Percentiles rank a stretch among this genome's conserved stretches.
Conservation (phyloP, 2,888 invertebrate genomes). For the Coronaproctus castanopsis region DNA sequence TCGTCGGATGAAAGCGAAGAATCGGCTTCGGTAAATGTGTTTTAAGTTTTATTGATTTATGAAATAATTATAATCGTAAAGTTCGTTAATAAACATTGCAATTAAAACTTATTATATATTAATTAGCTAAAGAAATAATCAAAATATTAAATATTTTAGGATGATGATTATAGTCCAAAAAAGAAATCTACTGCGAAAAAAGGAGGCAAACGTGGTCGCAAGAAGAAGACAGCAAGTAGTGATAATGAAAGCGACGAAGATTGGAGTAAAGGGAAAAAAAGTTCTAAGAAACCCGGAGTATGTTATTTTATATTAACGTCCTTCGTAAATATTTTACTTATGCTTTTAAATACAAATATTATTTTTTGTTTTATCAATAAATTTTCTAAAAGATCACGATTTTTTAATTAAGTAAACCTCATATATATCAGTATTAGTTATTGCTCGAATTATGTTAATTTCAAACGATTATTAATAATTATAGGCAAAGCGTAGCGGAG, state of each 20-base stretch:
- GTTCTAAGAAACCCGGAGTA: conserved; percentile 17
- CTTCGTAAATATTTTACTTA: not conserved
- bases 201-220: conserved; percentile 18
- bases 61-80: not conserved
- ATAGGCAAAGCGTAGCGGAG: conserved; percentile 17
- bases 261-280: conserved; percentile 40
- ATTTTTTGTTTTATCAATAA: not conserved
- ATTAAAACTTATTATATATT: too few relatives aligned
- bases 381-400: not conserved
- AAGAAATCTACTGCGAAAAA: conserved; percentile 30
- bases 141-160: conserved; percentile 18
- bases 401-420: not conserved
- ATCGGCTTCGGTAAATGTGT: conserved; percentile 20
- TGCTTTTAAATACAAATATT: not conserved
- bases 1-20: conserved; percentile 24
- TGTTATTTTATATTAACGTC: not conserved
- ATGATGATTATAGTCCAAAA: conserved; percentile 23
- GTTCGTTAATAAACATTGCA: too few relatives aligned
- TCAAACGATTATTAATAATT: too few relatives aligned
- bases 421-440: not conserved
- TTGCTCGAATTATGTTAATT: conserved; percentile 17
- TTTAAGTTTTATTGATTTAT: not conserved
- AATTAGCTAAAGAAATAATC: not conserved
- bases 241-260: conserved; percentile 48
- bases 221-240: conserved; percentile 39